Conservation (phyloP, 2,113 vertebrate genomes). For the Mobula birostris region DNA sequence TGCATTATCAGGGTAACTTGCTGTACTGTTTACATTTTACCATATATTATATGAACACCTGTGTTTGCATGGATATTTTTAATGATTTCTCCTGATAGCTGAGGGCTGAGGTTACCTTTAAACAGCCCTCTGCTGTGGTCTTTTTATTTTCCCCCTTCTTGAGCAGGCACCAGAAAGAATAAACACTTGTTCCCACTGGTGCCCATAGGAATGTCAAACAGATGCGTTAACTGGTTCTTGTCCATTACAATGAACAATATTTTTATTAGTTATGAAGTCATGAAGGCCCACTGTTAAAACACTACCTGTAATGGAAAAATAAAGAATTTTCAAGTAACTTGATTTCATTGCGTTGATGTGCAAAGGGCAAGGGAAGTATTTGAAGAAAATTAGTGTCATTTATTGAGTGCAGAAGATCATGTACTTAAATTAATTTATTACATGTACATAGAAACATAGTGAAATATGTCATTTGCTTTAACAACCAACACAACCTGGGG, state of each 20-base stretch:
- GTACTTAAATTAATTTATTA: no score
- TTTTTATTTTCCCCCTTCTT: not conserved
- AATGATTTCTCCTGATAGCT: not conserved
- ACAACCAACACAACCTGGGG: no score
- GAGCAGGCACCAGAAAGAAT: not conserved
- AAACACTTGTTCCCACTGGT: not conserved
- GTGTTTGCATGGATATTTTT: not conserved
- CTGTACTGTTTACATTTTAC: conserved; percentile 22
- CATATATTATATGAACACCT: not conserved
- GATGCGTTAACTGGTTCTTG: not conserved
- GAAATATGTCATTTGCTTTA: no score
- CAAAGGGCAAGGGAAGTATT: not conserved
- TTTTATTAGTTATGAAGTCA: not conserved
- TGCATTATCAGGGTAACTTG: not conserved
- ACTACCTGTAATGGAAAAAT: not conserved
- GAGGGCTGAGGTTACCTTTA: not conserved
- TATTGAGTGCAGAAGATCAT: no score
- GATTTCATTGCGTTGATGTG: not conserved
- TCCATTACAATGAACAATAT: not conserved
- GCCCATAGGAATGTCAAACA: not conserved
- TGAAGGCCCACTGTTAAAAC: not conserved
- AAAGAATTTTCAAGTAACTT: not conserved
- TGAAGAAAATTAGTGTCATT: no score
- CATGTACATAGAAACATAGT: no score
- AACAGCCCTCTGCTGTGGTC: no score